These are phyloP conservation scores for Physocephala rufipes DNA, from an alignment of 2,888 invertebrate genomes.

Conservation along the genomic window DNA sequence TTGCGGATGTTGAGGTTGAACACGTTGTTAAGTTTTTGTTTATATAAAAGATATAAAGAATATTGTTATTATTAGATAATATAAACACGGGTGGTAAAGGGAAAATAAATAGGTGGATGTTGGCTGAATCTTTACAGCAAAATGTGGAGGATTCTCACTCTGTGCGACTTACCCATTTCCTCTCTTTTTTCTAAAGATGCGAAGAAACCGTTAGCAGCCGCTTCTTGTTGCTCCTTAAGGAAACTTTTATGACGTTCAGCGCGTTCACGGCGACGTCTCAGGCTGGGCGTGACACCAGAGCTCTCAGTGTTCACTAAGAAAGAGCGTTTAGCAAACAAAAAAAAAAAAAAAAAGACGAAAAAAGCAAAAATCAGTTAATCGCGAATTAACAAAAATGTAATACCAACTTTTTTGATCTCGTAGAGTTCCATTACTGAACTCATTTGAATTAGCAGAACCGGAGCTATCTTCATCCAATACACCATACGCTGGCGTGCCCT, in stretches of 20 bases:
- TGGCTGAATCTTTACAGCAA: too few species aligned
- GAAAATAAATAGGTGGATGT: not conserved
- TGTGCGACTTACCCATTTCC: conserved; percentile 57
- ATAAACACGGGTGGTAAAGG: not conserved
- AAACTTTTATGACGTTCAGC: conserved; percentile 86
- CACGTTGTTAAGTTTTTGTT: conserved; percentile 36
- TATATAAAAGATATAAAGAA: conserved; percentile 43
- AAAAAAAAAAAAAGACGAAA: too few species aligned
- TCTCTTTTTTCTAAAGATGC: conserved; percentile 58
- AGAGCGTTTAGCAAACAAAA: not conserved
- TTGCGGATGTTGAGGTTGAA: conserved; percentile 9
- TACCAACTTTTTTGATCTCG: conserved; percentile 59
- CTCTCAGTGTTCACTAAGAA: conserved; percentile 57
- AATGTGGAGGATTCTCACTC: not conserved
- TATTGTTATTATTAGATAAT: conserved; percentile 2
- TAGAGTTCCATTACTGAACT: conserved; percentile 60
- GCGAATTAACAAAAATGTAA: too few species aligned
- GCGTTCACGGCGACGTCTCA: conserved; percentile 81
- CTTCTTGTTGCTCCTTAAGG: conserved; percentile 84
- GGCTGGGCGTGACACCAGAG: conserved; percentile 82
- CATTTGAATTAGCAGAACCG: conserved; percentile 68
- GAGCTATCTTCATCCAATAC: conserved; percentile 66
- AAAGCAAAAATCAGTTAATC: too few species aligned
- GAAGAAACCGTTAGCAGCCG: conserved; percentile 60
- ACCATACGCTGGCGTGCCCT: conserved; percentile 59